Evolutionary conservation across 2,113 vertebrate species (phyloP).

Genomic region (Lepus timidus): DNA sequence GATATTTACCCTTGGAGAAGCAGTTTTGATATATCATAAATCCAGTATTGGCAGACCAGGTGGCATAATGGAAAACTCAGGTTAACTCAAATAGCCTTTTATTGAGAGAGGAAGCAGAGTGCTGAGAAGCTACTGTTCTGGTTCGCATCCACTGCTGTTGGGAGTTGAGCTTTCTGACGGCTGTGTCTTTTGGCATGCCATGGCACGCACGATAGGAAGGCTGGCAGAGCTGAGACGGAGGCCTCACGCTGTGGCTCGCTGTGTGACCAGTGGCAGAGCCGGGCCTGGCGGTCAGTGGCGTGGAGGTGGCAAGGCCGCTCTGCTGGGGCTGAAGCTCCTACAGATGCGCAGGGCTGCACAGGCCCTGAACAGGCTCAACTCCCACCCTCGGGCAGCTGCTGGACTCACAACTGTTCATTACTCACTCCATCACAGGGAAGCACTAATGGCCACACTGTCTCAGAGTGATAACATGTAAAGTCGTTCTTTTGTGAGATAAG

Average conservation of each 20-base stretch:
- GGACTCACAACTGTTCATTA: background rate
- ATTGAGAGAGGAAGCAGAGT: background rate
- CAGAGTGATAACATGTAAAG: background rate
- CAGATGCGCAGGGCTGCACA: background rate
- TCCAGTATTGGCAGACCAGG: background rate
- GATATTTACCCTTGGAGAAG: background rate
- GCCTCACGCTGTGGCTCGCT: background rate
- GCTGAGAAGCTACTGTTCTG: background rate
- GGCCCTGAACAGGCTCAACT: background rate
- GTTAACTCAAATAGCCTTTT: background rate
- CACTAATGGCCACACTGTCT: background rate
- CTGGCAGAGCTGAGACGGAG: background rate
- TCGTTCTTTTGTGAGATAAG: slow-evolving; percentile 4
- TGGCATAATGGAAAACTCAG: slow-evolving; percentile 1
- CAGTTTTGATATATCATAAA: background rate
- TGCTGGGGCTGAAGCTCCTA: background rate
- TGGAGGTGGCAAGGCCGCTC: background rate
- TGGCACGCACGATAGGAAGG: background rate
- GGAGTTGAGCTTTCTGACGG: background rate
- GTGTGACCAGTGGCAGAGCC: background rate
- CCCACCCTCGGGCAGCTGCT: background rate
- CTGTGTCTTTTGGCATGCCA: slow-evolving; percentile 15
- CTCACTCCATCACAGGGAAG: background rate
- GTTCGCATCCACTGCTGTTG: background rate
- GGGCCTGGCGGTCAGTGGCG: too few species aligned